Conservation (phyloP, 2,113 vertebrate species). For the Elaphurus davidianus region DNA sequence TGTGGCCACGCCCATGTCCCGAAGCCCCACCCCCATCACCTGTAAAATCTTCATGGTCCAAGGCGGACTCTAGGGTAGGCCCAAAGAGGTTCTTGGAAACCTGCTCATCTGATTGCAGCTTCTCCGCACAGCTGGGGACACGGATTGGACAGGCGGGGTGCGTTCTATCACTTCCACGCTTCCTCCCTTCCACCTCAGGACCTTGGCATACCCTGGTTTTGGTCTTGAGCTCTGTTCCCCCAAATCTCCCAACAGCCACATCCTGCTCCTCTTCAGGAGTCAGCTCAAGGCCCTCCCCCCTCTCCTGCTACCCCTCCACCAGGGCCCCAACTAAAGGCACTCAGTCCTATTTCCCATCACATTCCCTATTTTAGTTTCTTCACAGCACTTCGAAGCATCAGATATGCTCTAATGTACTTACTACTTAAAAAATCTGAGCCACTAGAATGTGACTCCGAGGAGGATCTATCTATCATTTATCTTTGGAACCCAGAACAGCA, state of each 20-base stretch:
- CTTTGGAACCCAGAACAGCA: background rate
- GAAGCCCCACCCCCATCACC: conserved; percentile 67
- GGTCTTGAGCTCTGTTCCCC: background rate
- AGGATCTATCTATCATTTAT: background rate
- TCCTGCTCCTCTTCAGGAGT: background rate
- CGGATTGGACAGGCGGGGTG: rapidly evolving
- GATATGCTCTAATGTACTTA: background rate
- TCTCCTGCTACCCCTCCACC: too few relatives aligned
- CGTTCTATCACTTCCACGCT: background rate
- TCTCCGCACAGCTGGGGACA: conserved; percentile 49
- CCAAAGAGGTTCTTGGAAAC: conserved; percentile 88
- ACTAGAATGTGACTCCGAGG: background rate
- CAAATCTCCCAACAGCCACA: rapidly evolving
- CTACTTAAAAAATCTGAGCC: background rate
- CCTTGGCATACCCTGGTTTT: background rate
- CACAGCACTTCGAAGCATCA: background rate
- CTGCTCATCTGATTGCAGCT: background rate
- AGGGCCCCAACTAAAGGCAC: background rate
- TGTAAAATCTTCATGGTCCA: conserved; percentile 89
- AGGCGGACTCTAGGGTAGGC: conserved; percentile 89
- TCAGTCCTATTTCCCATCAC: background rate
- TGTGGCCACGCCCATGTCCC: rapidly evolving
- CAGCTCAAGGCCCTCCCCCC: background rate
- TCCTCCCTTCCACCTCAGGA: background rate
- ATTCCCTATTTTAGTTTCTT: background rate